Evolutionary conservation across 2,797 vertebrate genomes (phyloP).

Genomic region (Falco naumanni): DNA sequence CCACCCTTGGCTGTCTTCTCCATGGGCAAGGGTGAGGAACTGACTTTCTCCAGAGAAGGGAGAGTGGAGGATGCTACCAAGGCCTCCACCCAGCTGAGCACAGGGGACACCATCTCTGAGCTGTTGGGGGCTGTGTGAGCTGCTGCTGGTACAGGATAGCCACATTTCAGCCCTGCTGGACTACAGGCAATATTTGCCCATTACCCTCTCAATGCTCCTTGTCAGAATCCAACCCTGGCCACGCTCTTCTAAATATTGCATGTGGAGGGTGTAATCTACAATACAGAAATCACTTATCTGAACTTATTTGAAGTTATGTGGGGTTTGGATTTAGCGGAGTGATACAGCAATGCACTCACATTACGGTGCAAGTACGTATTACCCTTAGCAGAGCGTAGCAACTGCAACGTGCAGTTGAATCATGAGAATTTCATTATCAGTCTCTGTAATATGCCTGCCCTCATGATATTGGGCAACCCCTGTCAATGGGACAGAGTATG

Average conservation of each 20-base stretch:
- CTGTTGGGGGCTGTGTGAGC: not conserved
- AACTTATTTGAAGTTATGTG: not conserved
- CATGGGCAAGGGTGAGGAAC: not conserved
- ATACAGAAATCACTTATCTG: not conserved
- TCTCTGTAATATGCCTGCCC: not conserved
- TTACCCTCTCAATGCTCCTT: not conserved
- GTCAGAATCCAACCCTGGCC: not conserved
- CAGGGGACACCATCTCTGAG: not conserved
- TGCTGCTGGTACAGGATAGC: not conserved
- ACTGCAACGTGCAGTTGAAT: not conserved
- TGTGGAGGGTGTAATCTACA: not conserved
- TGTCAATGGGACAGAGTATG: not conserved
- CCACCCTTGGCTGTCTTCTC: not conserved
- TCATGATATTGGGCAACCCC: not conserved
- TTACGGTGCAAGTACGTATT: not conserved
- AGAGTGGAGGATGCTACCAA: not conserved
- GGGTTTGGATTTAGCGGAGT: not conserved
- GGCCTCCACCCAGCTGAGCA: not conserved
- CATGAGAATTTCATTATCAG: not conserved
- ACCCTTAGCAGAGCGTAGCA: not conserved
- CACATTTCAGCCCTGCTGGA: not conserved
- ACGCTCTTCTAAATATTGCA: not conserved
- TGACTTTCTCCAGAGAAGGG: not conserved
- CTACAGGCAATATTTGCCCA: not conserved
- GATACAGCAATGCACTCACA: not conserved